phyloP scores from a whole-genome alignment of 2,113 vertebrate species.

The Aegithalos caudatus region DNA sequence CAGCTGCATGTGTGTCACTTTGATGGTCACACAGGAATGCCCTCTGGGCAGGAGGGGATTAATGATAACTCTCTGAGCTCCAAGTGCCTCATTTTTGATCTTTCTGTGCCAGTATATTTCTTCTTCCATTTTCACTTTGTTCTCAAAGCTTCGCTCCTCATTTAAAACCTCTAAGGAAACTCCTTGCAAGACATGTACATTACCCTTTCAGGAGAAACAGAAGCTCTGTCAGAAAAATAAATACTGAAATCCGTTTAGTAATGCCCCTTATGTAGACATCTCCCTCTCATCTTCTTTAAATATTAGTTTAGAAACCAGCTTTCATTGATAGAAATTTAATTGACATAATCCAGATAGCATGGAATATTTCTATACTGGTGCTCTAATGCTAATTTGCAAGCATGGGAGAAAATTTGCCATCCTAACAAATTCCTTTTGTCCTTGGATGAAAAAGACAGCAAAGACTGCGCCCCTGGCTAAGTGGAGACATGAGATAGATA shows the following conservation, averaged over 20 bases:
- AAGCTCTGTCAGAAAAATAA: not conserved
- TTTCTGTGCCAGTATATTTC: slow-evolving; percentile 24
- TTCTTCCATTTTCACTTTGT: slow-evolving; percentile 49
- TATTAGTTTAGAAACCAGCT: slow-evolving; percentile 67
- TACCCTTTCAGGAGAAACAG: not conserved
- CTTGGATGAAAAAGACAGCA: slow-evolving; percentile 58
- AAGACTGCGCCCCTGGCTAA: slow-evolving; percentile 51
- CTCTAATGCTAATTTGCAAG: slow-evolving; percentile 56
- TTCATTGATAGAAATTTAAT: slow-evolving; percentile 29
- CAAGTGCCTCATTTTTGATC: slow-evolving; percentile 17
- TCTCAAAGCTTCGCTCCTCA: slow-evolving; percentile 52
- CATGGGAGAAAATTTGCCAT: slow-evolving; percentile 56
- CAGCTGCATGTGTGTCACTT: slow-evolving; percentile 2
- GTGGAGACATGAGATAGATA: slow-evolving; percentile 43
- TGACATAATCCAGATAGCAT: slow-evolving; percentile 38
- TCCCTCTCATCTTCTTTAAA: slow-evolving; percentile 57
- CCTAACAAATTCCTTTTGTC: slow-evolving; percentile 63
- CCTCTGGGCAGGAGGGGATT: slow-evolving; percentile 39
- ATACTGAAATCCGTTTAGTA: slow-evolving; percentile 23
- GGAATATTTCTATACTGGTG: slow-evolving; percentile 56
- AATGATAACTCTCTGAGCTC: slow-evolving; percentile 22
- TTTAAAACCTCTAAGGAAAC: slow-evolving; percentile 49
- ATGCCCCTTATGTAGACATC: slow-evolving; percentile 38
- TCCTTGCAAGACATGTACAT: not conserved
- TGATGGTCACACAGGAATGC: slow-evolving; percentile 24